Evolutionary conservation across 2,113 vertebrate genomes (phyloP), one percentile per base, ranked within the genome.

Genomic region (Salvelinus namaycush): DNA sequence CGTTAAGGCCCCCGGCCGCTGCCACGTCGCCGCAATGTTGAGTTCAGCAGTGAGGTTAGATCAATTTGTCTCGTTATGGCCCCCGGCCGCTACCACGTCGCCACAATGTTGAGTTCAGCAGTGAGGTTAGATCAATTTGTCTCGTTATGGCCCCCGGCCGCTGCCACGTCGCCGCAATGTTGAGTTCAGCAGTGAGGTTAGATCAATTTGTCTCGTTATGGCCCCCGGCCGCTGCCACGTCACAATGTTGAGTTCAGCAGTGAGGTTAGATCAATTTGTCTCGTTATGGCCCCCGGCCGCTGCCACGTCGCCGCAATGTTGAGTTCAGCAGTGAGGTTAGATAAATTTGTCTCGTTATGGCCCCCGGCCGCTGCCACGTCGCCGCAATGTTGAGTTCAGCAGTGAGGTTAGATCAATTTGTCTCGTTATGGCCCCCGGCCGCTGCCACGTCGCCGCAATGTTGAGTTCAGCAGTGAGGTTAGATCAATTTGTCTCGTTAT

Each of bases 281-380:
- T n/a, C n/a, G n/a, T n/a, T n/a, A n/a, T n/a, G n/a, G n/a, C n/a
- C n/a, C n/a, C n/a, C n/a, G n/a, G n/a, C n/a, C n/a, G n/a, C n/a
- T n/a, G 31, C n/a, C 49, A 67, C n/a, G 64, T 59, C 39, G 60
- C 51, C 13, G 68, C 11, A 0, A 49, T 65, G 68, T 79, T 74
- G 57, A 72, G 54, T 75, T 49, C 68, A 79, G 31, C 9, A 66
- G 70, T 74, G 75, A 76, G 57, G 71, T 66, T 13, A 68, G 77
- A 83, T 84, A 71, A 67, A 75, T 91, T 85, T 82, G 80, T 88
- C n/a, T n/a, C n/a, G n/a, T n/a, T n/a, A n/a, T n/a, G n/a, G n/a
- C n/a, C n/a, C n/a, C n/a, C n/a, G n/a, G n/a, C n/a, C n/a, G n/a
- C n/a, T n/a, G 31, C n/a, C 49, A 67, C n/a, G 64, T 59, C 39